Conservation (phyloP, 1,140 invertebrate species). For the Armadillidium nasatum region DNA sequence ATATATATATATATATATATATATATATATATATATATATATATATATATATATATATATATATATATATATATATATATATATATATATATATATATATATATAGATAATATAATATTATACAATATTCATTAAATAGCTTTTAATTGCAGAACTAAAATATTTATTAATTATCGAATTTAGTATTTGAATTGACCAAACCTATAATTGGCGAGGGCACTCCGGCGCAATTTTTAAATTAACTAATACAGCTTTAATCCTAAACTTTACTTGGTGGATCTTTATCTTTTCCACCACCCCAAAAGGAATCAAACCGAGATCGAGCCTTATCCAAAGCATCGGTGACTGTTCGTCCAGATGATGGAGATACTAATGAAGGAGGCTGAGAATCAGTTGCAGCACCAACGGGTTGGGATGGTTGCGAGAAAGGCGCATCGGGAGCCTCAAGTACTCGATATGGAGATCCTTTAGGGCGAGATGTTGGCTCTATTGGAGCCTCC, state of each 20-base stretch:
- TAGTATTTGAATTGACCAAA: background rate
- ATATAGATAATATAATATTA: too few species aligned
- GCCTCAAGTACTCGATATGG: conserved; percentile 46
- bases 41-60: too few species aligned
- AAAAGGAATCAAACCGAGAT: conserved; percentile 79
- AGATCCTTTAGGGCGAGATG: conserved; percentile 46
- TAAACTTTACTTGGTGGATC: conserved; percentile 45
- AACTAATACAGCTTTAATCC: conserved; percentile 38
- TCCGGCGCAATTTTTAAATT: background rate
- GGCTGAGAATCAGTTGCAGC: conserved; percentile 36
- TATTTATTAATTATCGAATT: too few species aligned
- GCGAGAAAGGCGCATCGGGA: conserved; percentile 42
- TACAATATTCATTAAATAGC: too few species aligned
- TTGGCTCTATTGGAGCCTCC: conserved; percentile 50
- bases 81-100: too few species aligned
- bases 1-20: too few species aligned
- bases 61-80: too few species aligned
- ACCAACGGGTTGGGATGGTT: conserved; percentile 42
- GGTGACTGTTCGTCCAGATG: conserved; percentile 59
- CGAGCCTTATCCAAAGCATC: conserved; percentile 75
- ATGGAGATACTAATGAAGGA: conserved; percentile 48
- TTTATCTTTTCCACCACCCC: conserved; percentile 55
- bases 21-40: too few species aligned
- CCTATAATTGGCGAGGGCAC: conserved; percentile 4
- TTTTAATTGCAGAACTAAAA: too few species aligned